Base-by-base conservation (phyloP, 2,113 vertebrate species). In the Sinosuthora webbiana region DNA sequence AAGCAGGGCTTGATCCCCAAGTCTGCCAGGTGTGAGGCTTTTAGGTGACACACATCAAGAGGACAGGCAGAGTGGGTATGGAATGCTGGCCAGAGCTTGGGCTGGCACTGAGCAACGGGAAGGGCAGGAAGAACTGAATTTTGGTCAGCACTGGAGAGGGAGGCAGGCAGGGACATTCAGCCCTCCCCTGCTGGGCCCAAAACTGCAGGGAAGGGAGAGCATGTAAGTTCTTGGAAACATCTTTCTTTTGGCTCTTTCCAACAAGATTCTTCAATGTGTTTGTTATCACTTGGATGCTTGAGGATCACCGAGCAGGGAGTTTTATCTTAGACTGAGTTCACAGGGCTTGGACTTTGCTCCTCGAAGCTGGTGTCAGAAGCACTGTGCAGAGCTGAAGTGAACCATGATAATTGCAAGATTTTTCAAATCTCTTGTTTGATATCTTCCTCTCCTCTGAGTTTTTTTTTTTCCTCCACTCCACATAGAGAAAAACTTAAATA, bases 401-500 rank as follows among this genome's bases (percentile, higher is more conserved):
- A 75, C 77, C 62, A 8, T 33, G 74, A 69, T 87, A 16, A 50
- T 45, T 92, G 95, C 62, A n/a, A 6, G 80, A 52, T 75, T 87
- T 78, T 88, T 87, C 64, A 93, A 9, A 37, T 87, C 81, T 93
- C 52, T 30, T 42, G 45, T 62, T 91, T 90, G 67, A 33, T 91
- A 80, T 52, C 42, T 90, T 25, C 45, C 49, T 80, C 56, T 74
- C 7, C 14, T 75, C 67, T 56, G 18, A 93, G 49, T 8, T 52
- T 60, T 88, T 88, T 93, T 67, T 37, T 39, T 67, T 37, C 28
- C 65, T 84, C 33, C 15, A 18, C 42, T 95, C 52, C 19, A 37
- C 70, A 78, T 33, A 95, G 81, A 89, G 69, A 53, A 95, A 96
- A 95, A 94, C 41, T 94, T 93, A 94, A 95, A 96, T 96, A 84